A percentile compares a stretch with the other conserved stretches of the same genome.
These are phyloP conservation scores for Blera fallax DNA, from an alignment of 2,888 invertebrate genomes.

Conservation along the genomic window DNA sequence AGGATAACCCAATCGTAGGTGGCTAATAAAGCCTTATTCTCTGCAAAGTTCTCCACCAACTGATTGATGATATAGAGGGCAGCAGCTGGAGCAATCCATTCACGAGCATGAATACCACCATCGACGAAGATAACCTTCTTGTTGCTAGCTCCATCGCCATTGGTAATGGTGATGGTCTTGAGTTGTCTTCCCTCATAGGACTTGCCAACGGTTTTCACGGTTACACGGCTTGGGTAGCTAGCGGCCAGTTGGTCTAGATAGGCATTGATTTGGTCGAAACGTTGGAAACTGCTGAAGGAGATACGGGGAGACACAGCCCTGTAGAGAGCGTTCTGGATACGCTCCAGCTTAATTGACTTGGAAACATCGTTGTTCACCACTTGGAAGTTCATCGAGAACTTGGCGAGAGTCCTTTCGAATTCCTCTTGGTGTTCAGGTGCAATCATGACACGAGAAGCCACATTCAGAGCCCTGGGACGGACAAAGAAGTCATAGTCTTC, in stretches of 20 bases:
- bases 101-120: slow-evolving; percentile 86
- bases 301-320: slow-evolving; percentile 48
- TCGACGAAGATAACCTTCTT: slow-evolving; percentile 83
- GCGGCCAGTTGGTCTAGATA: slow-evolving; percentile 82
- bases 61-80: slow-evolving; percentile 84
- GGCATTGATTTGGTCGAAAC: slow-evolving; percentile 81
- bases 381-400: slow-evolving; percentile 73
- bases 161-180: slow-evolving; percentile 85
- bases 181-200: slow-evolving; percentile 85
- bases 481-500: slow-evolving; percentile 78
- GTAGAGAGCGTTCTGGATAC: slow-evolving; percentile 73
- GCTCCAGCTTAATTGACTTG: slow-evolving; percentile 72
- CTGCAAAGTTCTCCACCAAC: slow-evolving; percentile 83
- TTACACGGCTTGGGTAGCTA: slow-evolving; percentile 83
- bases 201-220: slow-evolving; percentile 83
- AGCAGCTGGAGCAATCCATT: slow-evolving; percentile 86
- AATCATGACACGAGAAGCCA: slow-evolving; percentile 78
- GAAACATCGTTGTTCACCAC: slow-evolving; percentile 77
- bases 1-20: slow-evolving; percentile 86
- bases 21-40: slow-evolving; percentile 82
- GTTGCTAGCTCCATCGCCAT: slow-evolving; percentile 80
- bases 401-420: slow-evolving; percentile 75
- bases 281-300: slow-evolving; percentile 76
- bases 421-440: slow-evolving; percentile 76
- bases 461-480: slow-evolving; percentile 75